These are phyloP conservation scores for Nemotelus pantherinus DNA, from an alignment of 2,888 invertebrate genomes.

Conservation along the genomic window DNA sequence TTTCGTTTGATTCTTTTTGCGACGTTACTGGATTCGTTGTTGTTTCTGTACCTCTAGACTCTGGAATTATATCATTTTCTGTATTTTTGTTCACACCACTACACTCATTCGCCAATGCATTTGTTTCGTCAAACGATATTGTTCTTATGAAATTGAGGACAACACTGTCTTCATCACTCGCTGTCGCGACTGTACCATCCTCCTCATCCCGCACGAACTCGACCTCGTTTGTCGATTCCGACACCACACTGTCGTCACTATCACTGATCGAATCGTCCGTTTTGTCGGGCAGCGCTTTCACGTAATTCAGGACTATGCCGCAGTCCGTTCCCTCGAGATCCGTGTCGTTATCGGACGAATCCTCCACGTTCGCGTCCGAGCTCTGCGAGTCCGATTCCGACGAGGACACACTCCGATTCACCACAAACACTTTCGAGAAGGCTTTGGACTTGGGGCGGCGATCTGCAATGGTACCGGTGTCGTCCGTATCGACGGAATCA, in stretches of 20 bases:
- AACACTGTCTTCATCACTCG: conserved; percentile 57
- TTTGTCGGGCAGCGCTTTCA: conserved; percentile 57
- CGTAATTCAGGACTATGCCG: conserved; percentile 63
- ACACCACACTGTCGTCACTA: conserved; percentile 50
- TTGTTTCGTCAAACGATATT: conserved; percentile 35
- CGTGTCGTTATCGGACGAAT: conserved; percentile 73
- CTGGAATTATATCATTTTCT: background rate
- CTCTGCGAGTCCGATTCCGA: conserved; percentile 70
- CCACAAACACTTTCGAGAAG: conserved; percentile 76
- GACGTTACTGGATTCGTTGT: too few species aligned
- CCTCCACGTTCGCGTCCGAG: conserved; percentile 67
- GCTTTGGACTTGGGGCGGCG: conserved; percentile 66
- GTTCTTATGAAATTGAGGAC: conserved; percentile 56
- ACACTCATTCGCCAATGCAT: conserved; percentile 11
- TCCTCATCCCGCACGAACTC: conserved; percentile 55
- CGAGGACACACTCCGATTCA: conserved; percentile 70
- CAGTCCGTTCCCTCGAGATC: conserved; percentile 67
- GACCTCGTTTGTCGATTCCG: conserved; percentile 55
- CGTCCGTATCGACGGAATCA: conserved; percentile 66
- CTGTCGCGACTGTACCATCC: conserved; percentile 56
- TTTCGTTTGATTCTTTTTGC: background rate
- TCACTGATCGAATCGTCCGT: conserved; percentile 43
- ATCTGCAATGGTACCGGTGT: conserved; percentile 69
- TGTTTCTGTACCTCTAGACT: too few species aligned
- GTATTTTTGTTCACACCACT: conserved; percentile 38